These are phyloP conservation scores for Gymnothorax reevesii DNA, from an alignment of 2,797 vertebrate species.

Conservation along the genomic window DNA sequence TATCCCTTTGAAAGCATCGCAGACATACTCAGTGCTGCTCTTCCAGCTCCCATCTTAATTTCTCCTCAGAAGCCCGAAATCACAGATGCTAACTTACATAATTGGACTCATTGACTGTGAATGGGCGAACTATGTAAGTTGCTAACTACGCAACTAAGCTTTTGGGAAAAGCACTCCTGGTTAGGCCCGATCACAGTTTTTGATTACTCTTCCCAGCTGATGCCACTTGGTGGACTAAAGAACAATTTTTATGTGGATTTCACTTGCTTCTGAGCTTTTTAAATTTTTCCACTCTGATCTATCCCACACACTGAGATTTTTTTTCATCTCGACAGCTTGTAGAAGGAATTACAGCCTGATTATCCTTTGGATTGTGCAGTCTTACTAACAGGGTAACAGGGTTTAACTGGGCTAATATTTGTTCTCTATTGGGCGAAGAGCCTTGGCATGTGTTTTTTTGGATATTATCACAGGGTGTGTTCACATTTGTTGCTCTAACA, in stretches of 20 bases:
- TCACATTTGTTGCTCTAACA: background rate
- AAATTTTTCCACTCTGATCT: background rate
- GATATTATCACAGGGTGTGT: background rate
- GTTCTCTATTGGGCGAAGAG: background rate
- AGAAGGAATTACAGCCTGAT: background rate
- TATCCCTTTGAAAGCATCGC: background rate
- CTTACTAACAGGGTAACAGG: background rate
- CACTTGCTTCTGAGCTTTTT: background rate
- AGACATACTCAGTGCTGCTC: background rate
- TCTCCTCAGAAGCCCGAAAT: background rate
- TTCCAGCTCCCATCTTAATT: background rate
- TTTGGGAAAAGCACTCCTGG: background rate
- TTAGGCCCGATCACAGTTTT: background rate
- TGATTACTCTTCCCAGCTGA: background rate
- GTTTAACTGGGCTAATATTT: background rate
- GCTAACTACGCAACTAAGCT: too few species aligned
- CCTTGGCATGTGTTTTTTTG: background rate
- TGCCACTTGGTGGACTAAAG: background rate
- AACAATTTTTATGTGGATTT: background rate
- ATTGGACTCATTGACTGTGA: too few species aligned
- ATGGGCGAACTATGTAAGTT: too few species aligned
- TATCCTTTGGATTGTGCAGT: background rate
- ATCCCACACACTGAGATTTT: background rate
- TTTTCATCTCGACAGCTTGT: background rate
- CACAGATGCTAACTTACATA: too few species aligned